phyloP scores from a whole-genome alignment of 2,888 invertebrate species.

The Escarpia spicata region DNA sequence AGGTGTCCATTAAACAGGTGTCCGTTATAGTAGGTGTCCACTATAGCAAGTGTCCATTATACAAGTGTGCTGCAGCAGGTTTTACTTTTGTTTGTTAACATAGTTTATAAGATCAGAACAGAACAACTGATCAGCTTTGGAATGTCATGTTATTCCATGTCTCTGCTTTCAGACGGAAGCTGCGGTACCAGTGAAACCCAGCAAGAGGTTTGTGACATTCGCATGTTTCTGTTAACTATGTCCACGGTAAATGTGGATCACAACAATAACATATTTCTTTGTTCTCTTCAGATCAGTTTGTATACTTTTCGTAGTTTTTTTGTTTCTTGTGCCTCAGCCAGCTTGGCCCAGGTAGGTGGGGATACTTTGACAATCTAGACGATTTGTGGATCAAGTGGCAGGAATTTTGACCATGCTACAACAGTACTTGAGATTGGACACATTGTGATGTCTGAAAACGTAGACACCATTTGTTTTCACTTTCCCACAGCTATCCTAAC shows the following conservation, averaged over 20 bases:
- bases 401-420: neutral
- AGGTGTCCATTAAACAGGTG: too few species aligned
- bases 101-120: neutral
- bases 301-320: neutral
- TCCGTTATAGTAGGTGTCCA: too few species aligned
- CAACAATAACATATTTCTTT: neutral
- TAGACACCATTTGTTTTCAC: neutral
- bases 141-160: neutral
- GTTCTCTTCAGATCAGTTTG: neutral
- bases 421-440: neutral
- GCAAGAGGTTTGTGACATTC: neutral
- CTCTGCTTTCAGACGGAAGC: neutral
- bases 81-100: neutral
- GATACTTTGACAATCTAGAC: neutral
- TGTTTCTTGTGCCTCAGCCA: neutral
- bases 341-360: neutral
- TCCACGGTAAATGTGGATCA: neutral
- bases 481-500: neutral
- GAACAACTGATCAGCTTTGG: neutral
- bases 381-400: neutral
- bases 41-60: neutral
- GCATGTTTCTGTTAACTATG: neutral
- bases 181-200: neutral
- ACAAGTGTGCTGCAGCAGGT: neutral
- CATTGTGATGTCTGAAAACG: neutral